phyloP scores from a whole-genome alignment of 1,140 invertebrate species.

The Akabosia matsudoensis region DNA sequence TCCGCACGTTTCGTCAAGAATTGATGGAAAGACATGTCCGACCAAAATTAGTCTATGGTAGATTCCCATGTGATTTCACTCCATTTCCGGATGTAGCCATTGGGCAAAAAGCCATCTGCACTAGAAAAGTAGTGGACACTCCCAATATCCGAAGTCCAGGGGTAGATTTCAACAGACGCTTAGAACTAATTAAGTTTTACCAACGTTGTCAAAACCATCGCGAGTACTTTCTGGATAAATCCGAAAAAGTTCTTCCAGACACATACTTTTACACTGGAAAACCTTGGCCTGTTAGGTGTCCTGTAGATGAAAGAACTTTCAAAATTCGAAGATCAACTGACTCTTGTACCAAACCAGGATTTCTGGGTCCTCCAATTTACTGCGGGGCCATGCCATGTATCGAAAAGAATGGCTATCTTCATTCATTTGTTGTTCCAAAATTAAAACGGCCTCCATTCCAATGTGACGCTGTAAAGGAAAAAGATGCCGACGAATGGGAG shows the following conservation, averaged over 20 bases:
- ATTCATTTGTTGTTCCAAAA: conserved; percentile 30
- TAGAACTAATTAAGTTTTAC: conserved; percentile 23
- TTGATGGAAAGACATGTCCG: conserved; percentile 19
- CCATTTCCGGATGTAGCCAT: conserved; percentile 40
- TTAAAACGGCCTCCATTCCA: conserved; percentile 36
- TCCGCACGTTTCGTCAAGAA: conserved; percentile 37
- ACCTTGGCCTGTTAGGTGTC: conserved; percentile 39
- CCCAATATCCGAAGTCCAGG: conserved; percentile 34
- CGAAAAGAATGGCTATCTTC: conserved; percentile 31
- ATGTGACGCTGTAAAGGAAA: conserved; percentile 25
- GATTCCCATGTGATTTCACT: conserved; percentile 34
- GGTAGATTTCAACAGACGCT: conserved; percentile 23
- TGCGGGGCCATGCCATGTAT: conserved; percentile 40
- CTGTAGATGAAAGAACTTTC: conserved; percentile 42
- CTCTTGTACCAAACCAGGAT: conserved; percentile 31
- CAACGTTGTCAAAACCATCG: conserved; percentile 31
- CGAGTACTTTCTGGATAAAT: conserved; percentile 44
- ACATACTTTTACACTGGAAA: conserved; percentile 32
- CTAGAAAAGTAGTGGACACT: conserved; percentile 24
- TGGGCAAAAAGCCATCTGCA: conserved; percentile 21
- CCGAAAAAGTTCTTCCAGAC: conserved; percentile 30
- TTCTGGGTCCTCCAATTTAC: conserved; percentile 31
- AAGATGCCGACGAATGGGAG: conserved; percentile 10
- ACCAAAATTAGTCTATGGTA: conserved; percentile 39
- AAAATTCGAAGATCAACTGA: conserved; percentile 35